Evolutionary conservation across 2,888 invertebrate genomes (phyloP), one percentile per base, ranked within the genome.

Genomic region (Agrochola lota): DNA sequence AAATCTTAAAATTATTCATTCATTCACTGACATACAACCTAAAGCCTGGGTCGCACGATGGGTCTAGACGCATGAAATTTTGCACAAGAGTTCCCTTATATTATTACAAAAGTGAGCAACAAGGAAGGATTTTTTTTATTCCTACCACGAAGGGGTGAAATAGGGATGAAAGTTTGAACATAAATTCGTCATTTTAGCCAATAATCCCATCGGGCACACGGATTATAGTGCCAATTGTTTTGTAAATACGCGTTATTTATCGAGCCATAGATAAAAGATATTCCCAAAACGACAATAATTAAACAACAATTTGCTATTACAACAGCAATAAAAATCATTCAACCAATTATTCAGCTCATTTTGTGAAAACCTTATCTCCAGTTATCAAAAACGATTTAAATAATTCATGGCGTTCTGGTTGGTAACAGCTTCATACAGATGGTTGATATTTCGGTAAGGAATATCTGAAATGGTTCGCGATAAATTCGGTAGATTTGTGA

Each of bases 381-480:
- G 57, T 59, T 55, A 60, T 63, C 71, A 68, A 60, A 68, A 52
- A 11, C 83, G 71, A 77, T 81, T 81, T 64, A 77, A 68, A 83
- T 83, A 64, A 81, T 68, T 77, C n/a, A 77, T 71, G 85, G 60
- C 63, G 68, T 57, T 66, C 23, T 26, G 1, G 11, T n/a, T 15
- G 62, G 70, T 74, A 78, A 26, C 71, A 64, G 71, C 7, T 46
- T 62, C 52, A 73, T 64, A 75, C 35, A 67, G 52, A 70, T 73
- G 26, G n/a, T 6, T 35, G 46, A 66, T 74, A 67, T 49, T 12
- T 66, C 82, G 23, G 17, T 4, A 35, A n/a, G 35, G 17, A 49
- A n/a, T 35, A n/a, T 71, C 15, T 68, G 68, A 35, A 78, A 66
- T 57, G 71, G 59, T 46, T 62, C 5, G 23, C 15, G 40, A 66